Percentiles rank a stretch among this genome's conserved stretches.
Evolutionary conservation across 2,113 vertebrate species (phyloP).

Genomic region (Panthera leo): DNA sequence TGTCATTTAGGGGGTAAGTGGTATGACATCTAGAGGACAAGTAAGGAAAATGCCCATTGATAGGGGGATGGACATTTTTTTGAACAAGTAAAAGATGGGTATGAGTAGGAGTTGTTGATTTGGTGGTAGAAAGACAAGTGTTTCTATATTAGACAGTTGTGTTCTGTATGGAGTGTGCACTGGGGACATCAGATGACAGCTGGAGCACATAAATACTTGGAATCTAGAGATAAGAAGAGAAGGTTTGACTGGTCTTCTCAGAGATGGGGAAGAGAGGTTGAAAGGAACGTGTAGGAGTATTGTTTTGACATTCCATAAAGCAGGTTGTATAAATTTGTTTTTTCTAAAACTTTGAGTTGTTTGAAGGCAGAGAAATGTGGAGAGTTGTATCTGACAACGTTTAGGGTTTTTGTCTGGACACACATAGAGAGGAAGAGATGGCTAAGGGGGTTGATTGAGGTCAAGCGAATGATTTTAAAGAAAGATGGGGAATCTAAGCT

Average conservation of each 20-base stretch:
- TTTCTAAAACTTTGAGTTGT: neutral
- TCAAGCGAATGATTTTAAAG: neutral
- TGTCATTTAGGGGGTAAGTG: neutral
- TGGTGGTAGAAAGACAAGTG: neutral
- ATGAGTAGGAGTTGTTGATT: neutral
- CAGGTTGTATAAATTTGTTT: neutral
- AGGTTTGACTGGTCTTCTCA: neutral
- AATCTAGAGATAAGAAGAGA: neutral
- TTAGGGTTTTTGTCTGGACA: neutral
- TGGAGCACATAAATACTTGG: too few relatives aligned
- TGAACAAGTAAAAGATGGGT: neutral
- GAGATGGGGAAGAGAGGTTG: neutral
- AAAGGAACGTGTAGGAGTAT: neutral
- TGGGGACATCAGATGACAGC: neutral
- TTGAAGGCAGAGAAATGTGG: neutral
- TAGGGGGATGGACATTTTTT: neutral
- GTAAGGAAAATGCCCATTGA: neutral
- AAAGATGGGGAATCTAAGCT: neutral
- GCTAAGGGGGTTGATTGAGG: too few relatives aligned
- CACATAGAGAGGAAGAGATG: neutral
- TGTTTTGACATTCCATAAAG: neutral
- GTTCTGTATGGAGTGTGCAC: neutral
- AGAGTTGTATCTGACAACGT: neutral
- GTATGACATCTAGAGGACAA: neutral
- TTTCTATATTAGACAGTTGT: neutral